A percentile compares a stretch with the other conserved stretches of the same genome.
Evolutionary conservation across 2,797 vertebrate species (phyloP).

Genomic region (Lycodopsis pacificus): DNA sequence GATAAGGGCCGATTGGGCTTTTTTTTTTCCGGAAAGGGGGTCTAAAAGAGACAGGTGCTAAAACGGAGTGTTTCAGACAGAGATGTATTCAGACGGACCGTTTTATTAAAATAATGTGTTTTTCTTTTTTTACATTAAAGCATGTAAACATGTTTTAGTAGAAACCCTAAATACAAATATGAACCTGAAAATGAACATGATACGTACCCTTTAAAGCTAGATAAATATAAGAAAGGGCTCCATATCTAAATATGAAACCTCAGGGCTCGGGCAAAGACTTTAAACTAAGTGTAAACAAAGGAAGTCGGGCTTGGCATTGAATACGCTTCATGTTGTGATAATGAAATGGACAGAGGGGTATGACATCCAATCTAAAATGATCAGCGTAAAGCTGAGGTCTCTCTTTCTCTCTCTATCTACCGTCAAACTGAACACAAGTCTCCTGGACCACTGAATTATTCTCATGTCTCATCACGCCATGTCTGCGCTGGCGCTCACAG

Average conservation of each 20-base stretch:
- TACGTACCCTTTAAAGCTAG: neutral
- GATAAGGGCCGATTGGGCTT: neutral
- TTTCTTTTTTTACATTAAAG: neutral
- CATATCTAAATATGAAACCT: slow-evolving; percentile 7
- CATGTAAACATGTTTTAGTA: neutral
- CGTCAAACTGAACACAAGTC: slow-evolving; percentile 16
- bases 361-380: slow-evolving; percentile 12
- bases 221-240: neutral
- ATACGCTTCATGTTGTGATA: neutral
- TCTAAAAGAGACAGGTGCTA: neutral
- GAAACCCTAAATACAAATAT: neutral
- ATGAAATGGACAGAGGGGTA: slow-evolving; percentile 8
- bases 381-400: slow-evolving; percentile 8
- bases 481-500: slow-evolving; percentile 27
- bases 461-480: slow-evolving; percentile 19
- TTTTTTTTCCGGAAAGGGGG: neutral
- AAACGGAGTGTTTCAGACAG: neutral
- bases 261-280: neutral
- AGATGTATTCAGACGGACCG: neutral
- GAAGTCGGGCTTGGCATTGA: slow-evolving; percentile 2
- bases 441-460: slow-evolving; percentile 31
- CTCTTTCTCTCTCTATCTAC: neutral
- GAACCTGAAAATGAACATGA: neutral
- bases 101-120: neutral
- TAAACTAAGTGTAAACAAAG: neutral